Conservation (phyloP, 2,113 vertebrate genomes). For the Neopipo cinnamomea region DNA sequence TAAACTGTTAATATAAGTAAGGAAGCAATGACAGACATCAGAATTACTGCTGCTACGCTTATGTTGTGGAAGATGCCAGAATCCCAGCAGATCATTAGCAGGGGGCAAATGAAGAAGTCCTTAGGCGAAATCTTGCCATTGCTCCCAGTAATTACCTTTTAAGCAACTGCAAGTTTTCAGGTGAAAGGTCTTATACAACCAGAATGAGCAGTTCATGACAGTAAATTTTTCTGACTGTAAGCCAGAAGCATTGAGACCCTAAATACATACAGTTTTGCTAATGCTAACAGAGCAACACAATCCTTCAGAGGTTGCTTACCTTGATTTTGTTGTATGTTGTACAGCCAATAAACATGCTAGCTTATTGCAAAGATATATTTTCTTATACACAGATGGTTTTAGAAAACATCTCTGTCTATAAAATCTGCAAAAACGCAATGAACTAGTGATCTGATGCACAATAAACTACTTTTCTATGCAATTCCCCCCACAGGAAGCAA, state of each 20-base stretch:
- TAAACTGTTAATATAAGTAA: neutral
- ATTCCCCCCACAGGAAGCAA: neutral
- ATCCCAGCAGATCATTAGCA: constrained; percentile 20
- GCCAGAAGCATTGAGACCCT: neutral
- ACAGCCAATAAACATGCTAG: neutral
- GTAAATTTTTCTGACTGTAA: neutral
- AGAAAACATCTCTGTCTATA: constrained; percentile 3
- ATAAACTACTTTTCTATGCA: neutral
- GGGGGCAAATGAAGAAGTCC: neutral
- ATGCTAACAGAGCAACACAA: neutral
- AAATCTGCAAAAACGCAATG: neutral
- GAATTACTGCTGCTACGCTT: neutral
- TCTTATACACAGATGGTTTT: neutral
- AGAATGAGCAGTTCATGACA: neutral
- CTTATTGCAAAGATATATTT: neutral
- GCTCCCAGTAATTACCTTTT: constrained; percentile 25
- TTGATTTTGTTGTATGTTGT: neutral
- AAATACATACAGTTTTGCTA: neutral
- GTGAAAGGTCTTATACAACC: constrained; percentile 31
- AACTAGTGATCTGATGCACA: neutral
- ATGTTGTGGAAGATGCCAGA: neutral
- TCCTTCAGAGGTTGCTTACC: neutral
- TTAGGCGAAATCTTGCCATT: neutral
- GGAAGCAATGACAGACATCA: neutral
- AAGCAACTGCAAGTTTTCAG: neutral